A percentile compares a stretch with the other conserved stretches of the same genome.
phyloP scores from a whole-genome alignment of 2,797 vertebrate species.

The Anabas testudineus region DNA sequence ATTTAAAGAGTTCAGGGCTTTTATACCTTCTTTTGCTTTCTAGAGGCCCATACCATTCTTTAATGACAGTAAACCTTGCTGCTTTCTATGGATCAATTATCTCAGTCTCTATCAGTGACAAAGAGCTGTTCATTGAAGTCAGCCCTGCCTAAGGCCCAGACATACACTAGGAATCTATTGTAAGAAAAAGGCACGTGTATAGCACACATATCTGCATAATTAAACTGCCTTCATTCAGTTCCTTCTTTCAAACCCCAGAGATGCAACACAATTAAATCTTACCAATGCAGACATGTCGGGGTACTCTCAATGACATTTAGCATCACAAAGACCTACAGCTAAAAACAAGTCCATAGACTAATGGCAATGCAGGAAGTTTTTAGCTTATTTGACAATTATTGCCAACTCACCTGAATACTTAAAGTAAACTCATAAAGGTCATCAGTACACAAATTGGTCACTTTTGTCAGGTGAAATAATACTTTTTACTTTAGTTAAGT shows the following conservation, averaged over 20 bases:
- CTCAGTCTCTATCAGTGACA: conserved; percentile 77
- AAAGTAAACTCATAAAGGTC: conserved; percentile 38
- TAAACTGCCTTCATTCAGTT: conserved; percentile 64
- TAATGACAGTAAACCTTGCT: conserved; percentile 72
- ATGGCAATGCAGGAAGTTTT: conserved; percentile 47
- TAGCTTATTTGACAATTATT: conserved; percentile 44
- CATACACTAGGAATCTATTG: conserved; percentile 63
- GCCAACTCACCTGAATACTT: conserved; percentile 35
- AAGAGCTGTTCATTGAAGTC: conserved; percentile 66
- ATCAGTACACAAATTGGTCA: conserved; percentile 13
- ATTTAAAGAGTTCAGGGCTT: conserved; percentile 48
- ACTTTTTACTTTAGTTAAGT: not conserved
- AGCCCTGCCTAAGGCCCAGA: conserved; percentile 54
- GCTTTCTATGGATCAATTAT: conserved; percentile 79
- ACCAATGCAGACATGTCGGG: conserved; percentile 68
- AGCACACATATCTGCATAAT: conserved; percentile 68
- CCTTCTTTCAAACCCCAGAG: conserved; percentile 64
- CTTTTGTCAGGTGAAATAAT: conserved; percentile 22
- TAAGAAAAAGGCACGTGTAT: conserved; percentile 60
- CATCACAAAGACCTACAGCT: conserved; percentile 70
- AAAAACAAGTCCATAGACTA: conserved; percentile 45
- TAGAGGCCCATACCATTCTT: conserved; percentile 51
- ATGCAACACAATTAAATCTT: conserved; percentile 68
- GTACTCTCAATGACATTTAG: conserved; percentile 67
- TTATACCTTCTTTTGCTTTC: conserved; percentile 51